Percentiles rank a stretch among this genome's conserved stretches.
phyloP scores from a whole-genome alignment of 2,888 invertebrate species.

The Machimus rusticus region DNA sequence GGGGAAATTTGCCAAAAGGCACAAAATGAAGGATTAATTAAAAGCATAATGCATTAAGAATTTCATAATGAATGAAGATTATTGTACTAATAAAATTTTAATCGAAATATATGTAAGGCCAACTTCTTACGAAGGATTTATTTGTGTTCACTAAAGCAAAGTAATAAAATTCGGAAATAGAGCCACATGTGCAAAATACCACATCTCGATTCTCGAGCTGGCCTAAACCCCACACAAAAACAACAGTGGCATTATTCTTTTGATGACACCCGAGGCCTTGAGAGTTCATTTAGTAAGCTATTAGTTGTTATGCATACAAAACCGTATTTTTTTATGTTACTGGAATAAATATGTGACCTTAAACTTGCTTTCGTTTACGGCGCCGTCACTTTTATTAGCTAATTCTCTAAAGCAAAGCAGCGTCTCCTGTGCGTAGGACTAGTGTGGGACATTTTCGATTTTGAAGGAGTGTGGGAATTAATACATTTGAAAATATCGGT shows the following conservation, averaged over 20 bases:
- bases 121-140: not conserved
- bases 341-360: not conserved
- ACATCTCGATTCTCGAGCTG: not conserved
- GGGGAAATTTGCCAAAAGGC: not conserved
- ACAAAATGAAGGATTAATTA: not conserved
- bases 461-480: not conserved
- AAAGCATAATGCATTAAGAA: not conserved
- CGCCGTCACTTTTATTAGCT: not conserved
- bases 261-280: not conserved
- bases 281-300: not conserved
- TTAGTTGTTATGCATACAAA: not conserved
- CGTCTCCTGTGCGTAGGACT: not conserved
- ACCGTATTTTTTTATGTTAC: not conserved
- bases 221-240: not conserved
- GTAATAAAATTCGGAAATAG: not conserved
- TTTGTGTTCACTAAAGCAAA: not conserved
- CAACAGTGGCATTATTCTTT: not conserved
- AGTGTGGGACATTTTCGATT: not conserved
- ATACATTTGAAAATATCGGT: not conserved
- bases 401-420: not conserved
- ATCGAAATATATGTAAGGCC: not conserved
- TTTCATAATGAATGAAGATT: not conserved
- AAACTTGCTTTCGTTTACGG: not conserved
- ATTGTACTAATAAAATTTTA: not conserved
- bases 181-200: not conserved